phyloP scores from a whole-genome alignment of 92 coral and sea anemone genomes.

The Siderastrea siderea region DNA sequence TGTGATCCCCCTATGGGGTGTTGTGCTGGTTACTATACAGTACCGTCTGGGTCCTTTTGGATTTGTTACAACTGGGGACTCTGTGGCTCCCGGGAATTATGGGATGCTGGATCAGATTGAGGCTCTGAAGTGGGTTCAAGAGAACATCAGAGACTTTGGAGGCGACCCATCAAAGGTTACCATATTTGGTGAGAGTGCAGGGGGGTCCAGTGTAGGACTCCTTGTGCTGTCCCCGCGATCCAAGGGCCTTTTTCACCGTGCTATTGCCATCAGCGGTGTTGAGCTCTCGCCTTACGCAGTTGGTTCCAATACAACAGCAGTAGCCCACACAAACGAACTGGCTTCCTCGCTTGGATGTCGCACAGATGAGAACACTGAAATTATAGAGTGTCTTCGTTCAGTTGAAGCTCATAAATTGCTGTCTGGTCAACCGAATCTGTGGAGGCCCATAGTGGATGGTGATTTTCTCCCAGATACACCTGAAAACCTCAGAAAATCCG shows the following conservation, averaged over 20 bases:
- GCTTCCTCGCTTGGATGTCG: constrained; percentile 66
- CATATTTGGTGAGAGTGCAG: constrained; percentile 94
- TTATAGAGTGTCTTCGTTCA: constrained; percentile 73
- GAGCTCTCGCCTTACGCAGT: constrained; percentile 85
- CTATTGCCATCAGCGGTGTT: constrained; percentile 84
- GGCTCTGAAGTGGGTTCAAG: constrained; percentile 84
- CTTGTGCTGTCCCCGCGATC: constrained; percentile 77
- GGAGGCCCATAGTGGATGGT: constrained; percentile 87
- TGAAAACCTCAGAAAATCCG: constrained; percentile 69
- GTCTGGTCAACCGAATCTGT: constrained; percentile 35
- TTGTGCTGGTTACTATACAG: constrained; percentile 89
- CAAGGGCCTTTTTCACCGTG: constrained; percentile 82
- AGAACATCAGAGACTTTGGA: constrained; percentile 77
- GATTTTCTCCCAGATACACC: constrained; percentile 79
- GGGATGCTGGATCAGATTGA: constrained; percentile 92
- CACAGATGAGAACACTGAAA: constrained; percentile 30
- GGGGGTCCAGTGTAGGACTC: constrained; percentile 90
- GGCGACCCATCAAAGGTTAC: constrained; percentile 85
- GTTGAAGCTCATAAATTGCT: constrained; percentile 54
- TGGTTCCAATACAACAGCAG: constrained; percentile 55
- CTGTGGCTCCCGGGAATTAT: constrained; percentile 82
- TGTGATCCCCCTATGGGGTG: constrained; percentile 84
- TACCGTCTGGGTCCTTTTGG: constrained; percentile 91
- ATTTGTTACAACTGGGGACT: constrained; percentile 83
- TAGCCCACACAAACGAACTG: constrained; percentile 49